phyloP scores from a whole-genome alignment of 30 jellyfish, hydroid and myxozoan species.

The Clytia hemisphaerica region DNA sequence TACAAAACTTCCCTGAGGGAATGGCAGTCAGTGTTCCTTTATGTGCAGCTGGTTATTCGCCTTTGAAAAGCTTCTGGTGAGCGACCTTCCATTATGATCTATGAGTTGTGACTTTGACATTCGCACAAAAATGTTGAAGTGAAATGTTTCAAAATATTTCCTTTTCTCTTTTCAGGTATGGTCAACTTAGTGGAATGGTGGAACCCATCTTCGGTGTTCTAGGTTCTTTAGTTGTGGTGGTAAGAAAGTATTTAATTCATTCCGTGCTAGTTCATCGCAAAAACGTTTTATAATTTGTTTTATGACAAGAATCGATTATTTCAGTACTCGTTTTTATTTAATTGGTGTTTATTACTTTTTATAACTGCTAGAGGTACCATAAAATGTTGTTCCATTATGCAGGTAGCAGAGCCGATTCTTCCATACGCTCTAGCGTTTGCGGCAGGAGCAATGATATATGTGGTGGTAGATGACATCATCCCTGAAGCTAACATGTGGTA shows the following conservation, averaged over 20 bases:
- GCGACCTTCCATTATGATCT: not conserved
- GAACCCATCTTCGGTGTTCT: slow-evolving; percentile 86
- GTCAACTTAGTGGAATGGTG: slow-evolving; percentile 96
- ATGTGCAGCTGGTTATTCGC: slow-evolving; percentile 93
- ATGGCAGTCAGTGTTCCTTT: slow-evolving; percentile 90
- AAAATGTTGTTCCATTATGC: no score
- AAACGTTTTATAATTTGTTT: not conserved
- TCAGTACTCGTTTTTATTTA: not conserved
- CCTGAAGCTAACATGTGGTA: slow-evolving; percentile 92
- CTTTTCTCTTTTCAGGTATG: slow-evolving; percentile 57
- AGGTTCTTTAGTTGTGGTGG: slow-evolving; percentile 85
- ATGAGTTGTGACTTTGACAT: not conserved
- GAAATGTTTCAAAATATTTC: not conserved
- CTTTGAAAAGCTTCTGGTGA: slow-evolving; percentile 75
- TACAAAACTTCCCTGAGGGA: slow-evolving; percentile 94
- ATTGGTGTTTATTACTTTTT: not conserved
- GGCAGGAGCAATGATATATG: slow-evolving; percentile 96
- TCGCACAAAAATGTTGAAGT: not conserved
- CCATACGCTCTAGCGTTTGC: slow-evolving; percentile 94
- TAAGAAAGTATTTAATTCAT: slow-evolving; percentile 13
- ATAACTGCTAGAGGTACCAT: not conserved
- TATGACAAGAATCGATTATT: not conserved
- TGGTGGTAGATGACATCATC: slow-evolving; percentile 82
- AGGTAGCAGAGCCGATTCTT: slow-evolving; percentile 84
- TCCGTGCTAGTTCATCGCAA: not conserved